Evolutionary conservation across 2,113 vertebrate genomes (phyloP).

Genomic region (Paralichthys olivaceus): DNA sequence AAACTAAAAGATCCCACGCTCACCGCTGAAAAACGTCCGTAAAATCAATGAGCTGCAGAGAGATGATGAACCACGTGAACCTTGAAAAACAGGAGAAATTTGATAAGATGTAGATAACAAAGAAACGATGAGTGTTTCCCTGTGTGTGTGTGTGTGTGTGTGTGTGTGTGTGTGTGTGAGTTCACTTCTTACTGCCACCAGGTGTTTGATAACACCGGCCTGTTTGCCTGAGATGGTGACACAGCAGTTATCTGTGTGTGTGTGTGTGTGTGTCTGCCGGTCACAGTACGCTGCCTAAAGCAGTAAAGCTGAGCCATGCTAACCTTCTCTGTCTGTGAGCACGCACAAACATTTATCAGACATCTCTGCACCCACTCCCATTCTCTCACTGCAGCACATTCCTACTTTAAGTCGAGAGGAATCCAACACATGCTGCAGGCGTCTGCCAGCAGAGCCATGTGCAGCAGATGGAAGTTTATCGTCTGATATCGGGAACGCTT

Average conservation of each 20-base stretch:
- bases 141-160: neutral
- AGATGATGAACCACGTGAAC: neutral
- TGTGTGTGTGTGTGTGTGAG: neutral
- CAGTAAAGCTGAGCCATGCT: constrained; percentile 18
- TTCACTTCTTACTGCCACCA: constrained; percentile 34
- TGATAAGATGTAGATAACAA: neutral
- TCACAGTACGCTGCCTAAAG: constrained; percentile 10
- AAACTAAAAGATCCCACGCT: neutral
- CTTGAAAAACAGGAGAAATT: neutral
- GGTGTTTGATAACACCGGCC: constrained; percentile 51
- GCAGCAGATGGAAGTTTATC: constrained; percentile 49
- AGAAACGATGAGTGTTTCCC: neutral
- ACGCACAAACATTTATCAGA: constrained; percentile 14
- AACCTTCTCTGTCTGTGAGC: constrained; percentile 12
- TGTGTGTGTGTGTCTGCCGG: neutral
- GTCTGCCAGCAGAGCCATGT: constrained; percentile 36
- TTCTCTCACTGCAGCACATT: constrained; percentile 37
- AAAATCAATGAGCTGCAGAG: neutral
- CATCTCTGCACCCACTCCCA: constrained; percentile 26
- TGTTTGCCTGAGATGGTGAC: constrained; percentile 36
- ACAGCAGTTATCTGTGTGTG: constrained; percentile 37
- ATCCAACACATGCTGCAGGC: constrained; percentile 29
- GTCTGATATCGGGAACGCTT: constrained; percentile 22
- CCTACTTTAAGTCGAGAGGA: constrained; percentile 24
- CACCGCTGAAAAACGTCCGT: neutral